phyloP scores from a whole-genome alignment of 2,113 vertebrate genomes.

The Pteropus alecto region DNA sequence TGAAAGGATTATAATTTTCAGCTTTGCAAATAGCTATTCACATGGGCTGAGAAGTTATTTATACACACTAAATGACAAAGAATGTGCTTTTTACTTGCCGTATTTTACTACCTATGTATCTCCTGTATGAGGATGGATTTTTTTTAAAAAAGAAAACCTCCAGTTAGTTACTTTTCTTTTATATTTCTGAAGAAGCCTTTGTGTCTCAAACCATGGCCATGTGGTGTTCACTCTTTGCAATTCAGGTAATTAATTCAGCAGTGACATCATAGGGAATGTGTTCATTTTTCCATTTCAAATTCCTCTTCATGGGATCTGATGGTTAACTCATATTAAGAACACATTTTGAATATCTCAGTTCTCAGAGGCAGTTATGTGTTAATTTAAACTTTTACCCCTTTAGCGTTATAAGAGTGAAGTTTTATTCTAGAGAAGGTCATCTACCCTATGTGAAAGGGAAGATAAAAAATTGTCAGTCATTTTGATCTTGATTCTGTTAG shows the following conservation, averaged over 20 bases:
- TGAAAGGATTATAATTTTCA: constrained; percentile 20
- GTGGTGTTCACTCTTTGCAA: constrained; percentile 35
- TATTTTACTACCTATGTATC: not conserved
- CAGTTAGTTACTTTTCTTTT: constrained; percentile 30
- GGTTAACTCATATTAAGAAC: constrained; percentile 62
- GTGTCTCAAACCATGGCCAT: constrained; percentile 56
- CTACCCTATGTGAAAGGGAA: not conserved
- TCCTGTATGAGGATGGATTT: not conserved
- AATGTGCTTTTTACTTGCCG: not conserved
- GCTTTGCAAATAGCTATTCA: constrained; percentile 3
- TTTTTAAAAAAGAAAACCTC: constrained; percentile 12
- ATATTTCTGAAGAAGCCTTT: constrained; percentile 56
- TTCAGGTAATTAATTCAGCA: constrained; percentile 74
- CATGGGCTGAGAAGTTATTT: not conserved
- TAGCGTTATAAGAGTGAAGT: not conserved
- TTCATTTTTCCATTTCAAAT: constrained; percentile 74
- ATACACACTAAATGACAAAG: not conserved
- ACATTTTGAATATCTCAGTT: constrained; percentile 41
- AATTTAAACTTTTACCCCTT: not conserved
- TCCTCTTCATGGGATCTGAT: constrained; percentile 55
- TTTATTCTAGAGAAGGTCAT: not conserved
- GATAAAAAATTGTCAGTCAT: not conserved
- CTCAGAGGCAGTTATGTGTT: constrained; percentile 26
- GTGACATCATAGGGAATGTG: constrained; percentile 71
- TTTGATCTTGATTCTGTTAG: not conserved